Evolutionary conservation across 1,140 invertebrate genomes (phyloP).

Genomic region (Oncopeltus fasciatus): DNA sequence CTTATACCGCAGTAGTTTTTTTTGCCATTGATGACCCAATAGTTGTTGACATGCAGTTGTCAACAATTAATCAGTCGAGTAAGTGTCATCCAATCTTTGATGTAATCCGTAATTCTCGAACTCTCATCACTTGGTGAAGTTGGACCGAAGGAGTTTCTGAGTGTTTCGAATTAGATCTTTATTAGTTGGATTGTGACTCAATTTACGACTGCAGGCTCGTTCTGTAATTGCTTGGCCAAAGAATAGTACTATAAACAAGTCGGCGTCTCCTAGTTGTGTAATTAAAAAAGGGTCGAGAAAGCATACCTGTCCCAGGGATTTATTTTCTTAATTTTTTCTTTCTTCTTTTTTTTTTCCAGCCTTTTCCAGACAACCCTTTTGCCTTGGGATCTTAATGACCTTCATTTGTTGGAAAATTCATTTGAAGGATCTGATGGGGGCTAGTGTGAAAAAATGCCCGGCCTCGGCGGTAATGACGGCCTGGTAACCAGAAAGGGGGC

Average conservation of each 20-base stretch:
- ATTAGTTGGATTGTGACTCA: no score
- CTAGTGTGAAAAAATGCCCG: conserved; percentile 5
- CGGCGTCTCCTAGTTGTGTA: not conserved
- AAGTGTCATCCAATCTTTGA: no score
- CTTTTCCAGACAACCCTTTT: not conserved
- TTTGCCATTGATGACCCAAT: no score
- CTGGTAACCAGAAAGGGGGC: conserved; percentile 7
- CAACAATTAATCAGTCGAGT: no score
- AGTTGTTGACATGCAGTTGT: no score
- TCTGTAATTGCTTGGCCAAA: not conserved
- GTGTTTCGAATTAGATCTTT: no score
- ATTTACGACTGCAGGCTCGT: no score
- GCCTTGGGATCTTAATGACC: conserved; percentile 9
- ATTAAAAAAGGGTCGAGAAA: not conserved
- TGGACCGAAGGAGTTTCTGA: no score
- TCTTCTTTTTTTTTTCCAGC: not conserved
- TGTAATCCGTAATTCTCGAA: no score
- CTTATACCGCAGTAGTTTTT: no score
- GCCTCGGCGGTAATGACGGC: not conserved
- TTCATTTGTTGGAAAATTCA: conserved; percentile 10
- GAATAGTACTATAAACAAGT: not conserved
- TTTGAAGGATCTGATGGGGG: conserved; percentile 9
- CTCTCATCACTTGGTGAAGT: no score
- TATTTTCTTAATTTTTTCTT: conserved; percentile 3
- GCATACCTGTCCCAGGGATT: not conserved